Evolutionary conservation across 2,797 vertebrate genomes (phyloP), one percentile per base, ranked within the genome.

Genomic region (Florisuga fusca): DNA sequence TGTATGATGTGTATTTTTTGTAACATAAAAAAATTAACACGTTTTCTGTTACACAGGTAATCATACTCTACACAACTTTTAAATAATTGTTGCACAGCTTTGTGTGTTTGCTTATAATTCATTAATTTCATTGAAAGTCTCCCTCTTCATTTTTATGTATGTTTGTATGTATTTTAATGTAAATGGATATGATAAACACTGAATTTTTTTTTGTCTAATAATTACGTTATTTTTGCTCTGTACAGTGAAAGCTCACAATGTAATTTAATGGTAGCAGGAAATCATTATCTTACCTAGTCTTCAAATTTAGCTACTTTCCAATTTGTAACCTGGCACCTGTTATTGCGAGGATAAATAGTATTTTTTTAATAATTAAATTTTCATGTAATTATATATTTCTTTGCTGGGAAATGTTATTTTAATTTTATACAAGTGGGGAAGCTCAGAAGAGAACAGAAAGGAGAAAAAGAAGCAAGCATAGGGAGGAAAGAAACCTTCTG

Each of bases 11-110:
- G 61, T 51, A 80, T 94, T 95, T 92, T 92, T 80, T 79, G 59
- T 97, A 97, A 97, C 82, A 78, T 77, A 5, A 62, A 80, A 69
- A 63, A 87, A 87, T 90, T 98, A 98, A 97, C 93, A 59, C 9
- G 0, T 66, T 94, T 96, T 87, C 64, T 83, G 34, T 91, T 94
- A 80, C 0, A 20, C 61, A 82, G 46, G 63, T 86, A 87, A 82
- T 29, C 23, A 3, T 29, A 20, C 41, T 25, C n/a, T 51, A 34
- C 29, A 55, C 38, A 54, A 10, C 53, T 74, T 90, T 20, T 13
- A 71, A 82, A 25, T 62, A 78, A 45, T 38, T 31, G 55, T 72
- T 55, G 55, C 51, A 66, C 58, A 87, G 58, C 38, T 83, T 71
- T 72, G 23, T 85, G 20, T 3, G 4, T 87, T 80, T 59, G n/a